Evolutionary conservation across 2,113 vertebrate species (phyloP), one percentile per base, ranked within the genome.

Genomic region (Callipepla californica): DNA sequence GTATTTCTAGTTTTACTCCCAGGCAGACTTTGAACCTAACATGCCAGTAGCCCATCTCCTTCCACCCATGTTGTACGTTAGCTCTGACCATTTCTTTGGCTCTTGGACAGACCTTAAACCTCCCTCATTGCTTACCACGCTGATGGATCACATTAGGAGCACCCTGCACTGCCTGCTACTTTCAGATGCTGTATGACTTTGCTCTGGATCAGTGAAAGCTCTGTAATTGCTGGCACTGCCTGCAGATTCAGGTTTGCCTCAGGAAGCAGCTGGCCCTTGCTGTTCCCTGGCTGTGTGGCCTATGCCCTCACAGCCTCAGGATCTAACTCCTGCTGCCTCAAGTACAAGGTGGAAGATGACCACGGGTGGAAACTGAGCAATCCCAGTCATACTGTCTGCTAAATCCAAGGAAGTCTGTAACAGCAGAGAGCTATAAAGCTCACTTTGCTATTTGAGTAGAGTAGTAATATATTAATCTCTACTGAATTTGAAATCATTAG

Each of bases 61-160:
- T 19, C 5, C 20, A 18, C 10, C 13, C 6, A 1, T 2, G 12
- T 36, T 32, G 4, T 38, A n/a, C n/a, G n/a, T n/a, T n/a, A n/a
- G 11, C 38, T 67, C 53, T 55, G 53, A 55, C 22, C 17, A 4
- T 25, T 50, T 80, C 34, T 67, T 20, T 55, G 34, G 30, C 11
- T 38, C 42, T 30, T 4, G 1, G 9, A 4, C 23, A 18, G 38
- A 59, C 28, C 28, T 7, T 1, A 28, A 34, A 61, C 59, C 34
- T 38, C 23, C n/a, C 55, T 47, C 11, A 10, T 34, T 13, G 25
- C 5, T 48, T 8, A 19, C 14, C 19, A n/a, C n/a, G 38, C 38
- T 53, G 4, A 63, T 18, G 30, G 30, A 57, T 22, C 17, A 3
- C 51, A 5, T 3, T 12, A 2, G 5, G 45, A 18, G 61, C 38